Evolutionary conservation across 2,888 invertebrate genomes (phyloP).

Genomic region (Petrophora chlorosata): DNA sequence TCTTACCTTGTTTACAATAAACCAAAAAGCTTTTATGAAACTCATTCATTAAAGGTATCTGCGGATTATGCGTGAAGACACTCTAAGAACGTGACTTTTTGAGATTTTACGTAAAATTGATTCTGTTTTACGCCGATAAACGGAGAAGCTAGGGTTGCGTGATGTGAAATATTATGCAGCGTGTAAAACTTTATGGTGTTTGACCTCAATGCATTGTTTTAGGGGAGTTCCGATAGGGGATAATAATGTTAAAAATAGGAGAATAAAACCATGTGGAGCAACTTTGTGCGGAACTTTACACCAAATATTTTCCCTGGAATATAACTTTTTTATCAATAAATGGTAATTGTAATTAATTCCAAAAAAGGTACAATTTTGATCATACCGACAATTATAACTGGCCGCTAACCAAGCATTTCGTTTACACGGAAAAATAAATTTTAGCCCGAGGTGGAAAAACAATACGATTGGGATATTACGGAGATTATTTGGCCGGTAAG

Average conservation of each 20-base stretch:
- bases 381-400: constrained; percentile 3
- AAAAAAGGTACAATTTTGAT: constrained; percentile 2
- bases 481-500: background rate
- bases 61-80: constrained; percentile 68
- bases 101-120: constrained; percentile 57
- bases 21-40: constrained; percentile 72
- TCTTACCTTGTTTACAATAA: constrained; percentile 75
- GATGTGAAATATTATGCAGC: constrained; percentile 44
- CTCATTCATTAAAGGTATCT: constrained; percentile 67
- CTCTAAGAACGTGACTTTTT: constrained; percentile 65
- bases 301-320: background rate
- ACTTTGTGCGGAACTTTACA: background rate
- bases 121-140: constrained; percentile 49
- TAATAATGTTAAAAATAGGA: constrained; percentile 15
- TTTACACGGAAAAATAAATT: background rate
- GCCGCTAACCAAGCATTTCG: background rate
- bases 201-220: constrained; percentile 41
- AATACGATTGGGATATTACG: background rate
- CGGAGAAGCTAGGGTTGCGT: constrained; percentile 48
- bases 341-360: background rate
- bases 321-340: background rate
- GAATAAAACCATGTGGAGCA: constrained; percentile 10
- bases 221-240: constrained; percentile 25
- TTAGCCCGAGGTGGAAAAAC: background rate
- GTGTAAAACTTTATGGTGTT: constrained; percentile 37